phyloP scores from a whole-genome alignment of 2,113 vertebrate species.

The Pipa parva region DNA sequence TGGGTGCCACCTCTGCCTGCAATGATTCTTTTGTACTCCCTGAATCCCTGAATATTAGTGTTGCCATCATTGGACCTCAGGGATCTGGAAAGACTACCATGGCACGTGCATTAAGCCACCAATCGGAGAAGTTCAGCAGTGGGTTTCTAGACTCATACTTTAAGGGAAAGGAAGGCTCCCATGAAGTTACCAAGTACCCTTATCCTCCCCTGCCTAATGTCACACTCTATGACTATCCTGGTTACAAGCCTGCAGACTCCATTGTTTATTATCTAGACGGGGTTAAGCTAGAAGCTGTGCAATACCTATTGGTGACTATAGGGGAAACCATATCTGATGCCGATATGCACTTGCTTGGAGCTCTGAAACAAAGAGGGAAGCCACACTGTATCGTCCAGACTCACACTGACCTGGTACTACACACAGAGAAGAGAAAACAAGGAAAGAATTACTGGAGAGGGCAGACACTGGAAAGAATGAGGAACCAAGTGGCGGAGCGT shows the following conservation, averaged over 20 bases:
- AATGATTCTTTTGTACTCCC: neutral
- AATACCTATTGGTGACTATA: constrained; percentile 34
- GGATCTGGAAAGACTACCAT: constrained; percentile 33
- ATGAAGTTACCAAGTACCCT: neutral
- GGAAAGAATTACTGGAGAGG: constrained; percentile 5
- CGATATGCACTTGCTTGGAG: constrained; percentile 24
- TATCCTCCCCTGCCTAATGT: constrained; percentile 38
- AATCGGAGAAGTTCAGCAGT: neutral
- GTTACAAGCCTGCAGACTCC: constrained; percentile 12
- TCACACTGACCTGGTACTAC: constrained; percentile 35
- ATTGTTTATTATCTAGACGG: constrained; percentile 3
- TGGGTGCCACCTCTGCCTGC: neutral
- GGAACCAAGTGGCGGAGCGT: neutral
- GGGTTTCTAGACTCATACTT: constrained; percentile 19
- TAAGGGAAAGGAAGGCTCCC: neutral
- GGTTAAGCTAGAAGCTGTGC: constrained; percentile 1
- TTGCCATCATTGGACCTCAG: constrained; percentile 33
- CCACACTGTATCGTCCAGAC: constrained; percentile 27
- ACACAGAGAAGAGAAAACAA: constrained; percentile 37
- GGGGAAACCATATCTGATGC: neutral
- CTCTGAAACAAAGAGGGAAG: constrained; percentile 17
- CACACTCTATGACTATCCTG: constrained; percentile 20
- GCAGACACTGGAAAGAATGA: constrained; percentile 2
- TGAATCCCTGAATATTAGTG: constrained; percentile 10
- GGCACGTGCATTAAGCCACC: constrained; percentile 6